A percentile compares a stretch with the other conserved stretches of the same genome.
Evolutionary conservation across 2,113 vertebrate species (phyloP).

Genomic region (Perca schrenkii): DNA sequence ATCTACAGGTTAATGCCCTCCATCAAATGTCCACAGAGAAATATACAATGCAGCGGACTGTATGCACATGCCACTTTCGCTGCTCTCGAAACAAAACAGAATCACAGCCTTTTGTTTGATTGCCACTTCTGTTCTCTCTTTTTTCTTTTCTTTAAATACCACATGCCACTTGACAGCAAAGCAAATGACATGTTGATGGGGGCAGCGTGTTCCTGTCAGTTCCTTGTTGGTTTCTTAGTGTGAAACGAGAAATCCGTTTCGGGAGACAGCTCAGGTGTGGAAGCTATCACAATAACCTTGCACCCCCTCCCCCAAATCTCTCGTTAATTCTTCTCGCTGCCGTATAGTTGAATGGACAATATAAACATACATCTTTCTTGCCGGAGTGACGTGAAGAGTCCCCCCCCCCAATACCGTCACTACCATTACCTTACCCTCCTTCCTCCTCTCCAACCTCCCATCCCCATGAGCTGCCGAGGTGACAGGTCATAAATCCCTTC

Average conservation of each 20-base stretch:
- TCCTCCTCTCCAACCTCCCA: constrained; percentile 39
- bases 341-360: constrained; percentile 72
- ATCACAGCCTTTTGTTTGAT: constrained; percentile 39
- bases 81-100: constrained; percentile 35
- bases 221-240: constrained; percentile 37
- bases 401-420: constrained; percentile 49
- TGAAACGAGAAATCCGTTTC: constrained; percentile 58
- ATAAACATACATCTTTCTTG: constrained; percentile 59
- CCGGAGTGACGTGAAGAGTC: constrained; percentile 64
- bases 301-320: background rate
- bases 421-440: constrained; percentile 41
- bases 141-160: constrained; percentile 32
- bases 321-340: constrained; percentile 73
- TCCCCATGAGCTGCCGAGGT: constrained; percentile 72
- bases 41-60: constrained; percentile 24
- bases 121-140: constrained; percentile 33
- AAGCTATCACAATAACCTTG: constrained; percentile 53
- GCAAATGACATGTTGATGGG: constrained; percentile 66
- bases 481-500: constrained; percentile 87
- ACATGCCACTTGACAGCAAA: constrained; percentile 56
- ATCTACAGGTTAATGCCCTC: constrained; percentile 74
- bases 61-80: constrained; percentile 34
- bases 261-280: constrained; percentile 51
- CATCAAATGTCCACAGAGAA: constrained; percentile 67
- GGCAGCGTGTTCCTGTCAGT: constrained; percentile 54